Evolutionary conservation across 2,113 vertebrate species (phyloP).

Genomic region (Synodontis membranacea): DNA sequence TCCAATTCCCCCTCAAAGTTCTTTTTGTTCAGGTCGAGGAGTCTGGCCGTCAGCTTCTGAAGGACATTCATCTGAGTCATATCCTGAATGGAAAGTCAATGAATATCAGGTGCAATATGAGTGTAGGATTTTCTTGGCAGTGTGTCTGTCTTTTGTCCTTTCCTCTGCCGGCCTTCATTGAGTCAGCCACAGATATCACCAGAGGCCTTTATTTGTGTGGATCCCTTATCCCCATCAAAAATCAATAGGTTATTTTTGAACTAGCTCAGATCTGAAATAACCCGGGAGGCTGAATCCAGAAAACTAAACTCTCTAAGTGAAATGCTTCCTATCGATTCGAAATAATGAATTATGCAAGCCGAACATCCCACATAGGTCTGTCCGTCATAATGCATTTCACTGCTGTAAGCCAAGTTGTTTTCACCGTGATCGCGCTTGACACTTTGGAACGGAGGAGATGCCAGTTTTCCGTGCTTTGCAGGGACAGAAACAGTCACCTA

Average conservation of each 20-base stretch:
- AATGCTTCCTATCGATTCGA: constrained; percentile 56
- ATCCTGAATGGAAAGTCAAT: constrained; percentile 29
- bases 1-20: background rate
- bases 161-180: constrained; percentile 25
- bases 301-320: constrained; percentile 52
- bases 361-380: constrained; percentile 47
- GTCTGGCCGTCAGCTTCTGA: constrained; percentile 31
- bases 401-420: constrained; percentile 40
- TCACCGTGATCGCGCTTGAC: constrained; percentile 30
- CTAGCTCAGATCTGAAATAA: constrained; percentile 56
- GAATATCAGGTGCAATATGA: constrained; percentile 48
- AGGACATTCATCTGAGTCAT: constrained; percentile 33
- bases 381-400: constrained; percentile 50
- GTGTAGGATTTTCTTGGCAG: constrained; percentile 37
- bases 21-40: constrained; percentile 36
- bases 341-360: constrained; percentile 62
- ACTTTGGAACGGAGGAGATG: constrained; percentile 30
- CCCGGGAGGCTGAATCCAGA: constrained; percentile 48
- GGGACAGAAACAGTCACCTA: constrained; percentile 26
- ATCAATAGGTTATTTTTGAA: constrained; percentile 61
- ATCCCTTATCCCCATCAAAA: constrained; percentile 61
- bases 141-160: constrained; percentile 48
- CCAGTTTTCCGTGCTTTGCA: constrained; percentile 10
- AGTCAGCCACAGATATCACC: constrained; percentile 48
- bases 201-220: constrained; percentile 54